Base-by-base conservation (phyloP, 1,140 invertebrate species). In the Steinernema khuongi region DNA sequence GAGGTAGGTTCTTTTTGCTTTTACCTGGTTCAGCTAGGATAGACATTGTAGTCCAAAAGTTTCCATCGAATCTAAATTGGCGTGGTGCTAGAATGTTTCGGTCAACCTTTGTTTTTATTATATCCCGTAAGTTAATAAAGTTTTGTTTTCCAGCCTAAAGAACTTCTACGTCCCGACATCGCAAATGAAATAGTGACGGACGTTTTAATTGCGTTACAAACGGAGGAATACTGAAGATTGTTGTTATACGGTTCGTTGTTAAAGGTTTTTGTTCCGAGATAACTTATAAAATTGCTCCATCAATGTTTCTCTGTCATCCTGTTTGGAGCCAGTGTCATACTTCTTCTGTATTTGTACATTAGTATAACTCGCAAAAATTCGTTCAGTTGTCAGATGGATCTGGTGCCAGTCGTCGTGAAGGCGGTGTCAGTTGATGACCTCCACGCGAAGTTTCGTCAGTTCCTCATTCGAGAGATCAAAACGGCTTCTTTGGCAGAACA, bases 111-210 rank as follows among this genome's bases (percentile, higher is more conserved):
- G n/a, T n/a, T n/a, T n/a, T n/a, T n/a, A n/a, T n/a, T n/a, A n/a
- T n/a, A n/a, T n/a, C n/a, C n/a, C n/a, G n/a, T n/a, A 11, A 60
- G 22, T 60, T 60, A 11, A 4, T 14, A 14, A 60, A 60, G 4
- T 14, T 71, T 72, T 69, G 74, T 43, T 77, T 36, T 85, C 19
- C 77, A 89, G 87, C 81, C 83, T 2, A 90, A 90, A 72, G 91
- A 94, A 72, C 85, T 96, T 1, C 85, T 94, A 0, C 89, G 91
- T 78, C 90, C 93, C 2, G 92, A 94, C 85, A 89, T 90, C 0
- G 92, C 92, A 87, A 86, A 91, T 19, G 91, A 94, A 86, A 87
- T 96, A 11, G 86, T 82, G 14, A 44, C 60, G n/a, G 69, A 77
- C 43, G 81, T 84, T 22, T 31, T 77, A 14, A 19, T 26, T 29